A percentile compares a stretch with the other conserved stretches of the same genome.
Evolutionary conservation across 2,113 vertebrate genomes (phyloP).

Genomic region (Semnornis frantzii): DNA sequence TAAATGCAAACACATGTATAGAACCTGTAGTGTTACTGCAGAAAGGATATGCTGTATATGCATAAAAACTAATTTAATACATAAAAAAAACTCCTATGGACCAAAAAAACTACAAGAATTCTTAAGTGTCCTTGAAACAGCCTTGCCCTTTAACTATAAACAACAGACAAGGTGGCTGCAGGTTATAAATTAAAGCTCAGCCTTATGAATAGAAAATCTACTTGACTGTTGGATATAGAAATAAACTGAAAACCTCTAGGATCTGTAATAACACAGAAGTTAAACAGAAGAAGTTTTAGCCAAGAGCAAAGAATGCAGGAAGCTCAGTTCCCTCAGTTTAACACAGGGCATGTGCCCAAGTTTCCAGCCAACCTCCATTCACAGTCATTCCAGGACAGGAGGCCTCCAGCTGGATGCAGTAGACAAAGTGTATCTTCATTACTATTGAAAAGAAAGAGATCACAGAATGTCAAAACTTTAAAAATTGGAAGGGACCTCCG

Average conservation of each 20-base stretch:
- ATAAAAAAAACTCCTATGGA: background rate
- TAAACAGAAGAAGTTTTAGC: background rate
- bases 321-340: background rate
- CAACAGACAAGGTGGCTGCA: background rate
- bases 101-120: background rate
- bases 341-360: background rate
- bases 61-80: too few relatives aligned
- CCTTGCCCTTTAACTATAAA: background rate
- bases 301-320: background rate
- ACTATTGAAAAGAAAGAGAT: background rate
- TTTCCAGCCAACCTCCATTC: background rate
- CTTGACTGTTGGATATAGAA: background rate
- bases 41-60: background rate
- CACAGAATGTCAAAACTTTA: too few relatives aligned
- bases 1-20: background rate
- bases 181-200: background rate
- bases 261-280: background rate
- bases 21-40: background rate
- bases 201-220: background rate
- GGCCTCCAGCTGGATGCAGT: background rate
- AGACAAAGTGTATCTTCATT: background rate
- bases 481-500: too few relatives aligned
- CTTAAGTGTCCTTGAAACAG: background rate
- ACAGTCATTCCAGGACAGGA: background rate
- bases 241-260: background rate